Conservation (phyloP, 2,113 vertebrate genomes). For the Lophochroa leadbeateri region DNA sequence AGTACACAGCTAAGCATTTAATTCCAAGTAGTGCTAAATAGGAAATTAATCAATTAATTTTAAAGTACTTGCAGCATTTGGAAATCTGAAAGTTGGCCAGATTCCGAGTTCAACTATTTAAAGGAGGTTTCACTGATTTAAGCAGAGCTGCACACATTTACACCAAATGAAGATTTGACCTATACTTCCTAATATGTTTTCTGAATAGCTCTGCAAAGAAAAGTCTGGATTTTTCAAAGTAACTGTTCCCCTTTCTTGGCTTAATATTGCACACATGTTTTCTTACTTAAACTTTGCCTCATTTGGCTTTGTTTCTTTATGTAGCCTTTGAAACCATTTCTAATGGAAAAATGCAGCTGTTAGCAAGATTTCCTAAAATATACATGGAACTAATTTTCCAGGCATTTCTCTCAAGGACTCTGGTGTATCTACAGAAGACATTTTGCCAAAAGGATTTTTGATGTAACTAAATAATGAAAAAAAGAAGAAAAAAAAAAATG, state of each 20-base stretch:
- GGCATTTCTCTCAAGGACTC: constrained; percentile 71
- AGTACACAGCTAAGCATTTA: neutral
- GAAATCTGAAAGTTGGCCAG: constrained; percentile 27
- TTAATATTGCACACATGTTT: constrained; percentile 77
- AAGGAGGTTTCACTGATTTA: neutral
- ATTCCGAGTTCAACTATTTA: neutral
- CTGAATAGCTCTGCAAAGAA: constrained; percentile 22
- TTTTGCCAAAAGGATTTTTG: constrained; percentile 54
- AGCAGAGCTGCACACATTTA: constrained; percentile 2
- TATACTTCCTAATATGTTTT: constrained; percentile 11
- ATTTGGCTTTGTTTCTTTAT: constrained; percentile 75
- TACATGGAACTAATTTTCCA: constrained; percentile 82
- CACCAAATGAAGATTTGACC: constrained; percentile 13
- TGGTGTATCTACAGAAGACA: constrained; percentile 52
- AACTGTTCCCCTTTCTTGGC: constrained; percentile 67
- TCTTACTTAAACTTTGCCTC: constrained; percentile 80
- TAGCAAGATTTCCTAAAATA: constrained; percentile 84
- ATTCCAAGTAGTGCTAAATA: neutral
- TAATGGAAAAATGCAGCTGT: constrained; percentile 89
- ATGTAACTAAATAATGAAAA: neutral
- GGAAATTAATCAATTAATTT: neutral
- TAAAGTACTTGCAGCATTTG: constrained; percentile 25
- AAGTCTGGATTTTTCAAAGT: constrained; percentile 59
- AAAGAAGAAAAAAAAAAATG: neutral
- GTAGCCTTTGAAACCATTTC: constrained; percentile 82